phyloP scores from a whole-genome alignment of 2,888 invertebrate species.

The Villa cingulata region DNA sequence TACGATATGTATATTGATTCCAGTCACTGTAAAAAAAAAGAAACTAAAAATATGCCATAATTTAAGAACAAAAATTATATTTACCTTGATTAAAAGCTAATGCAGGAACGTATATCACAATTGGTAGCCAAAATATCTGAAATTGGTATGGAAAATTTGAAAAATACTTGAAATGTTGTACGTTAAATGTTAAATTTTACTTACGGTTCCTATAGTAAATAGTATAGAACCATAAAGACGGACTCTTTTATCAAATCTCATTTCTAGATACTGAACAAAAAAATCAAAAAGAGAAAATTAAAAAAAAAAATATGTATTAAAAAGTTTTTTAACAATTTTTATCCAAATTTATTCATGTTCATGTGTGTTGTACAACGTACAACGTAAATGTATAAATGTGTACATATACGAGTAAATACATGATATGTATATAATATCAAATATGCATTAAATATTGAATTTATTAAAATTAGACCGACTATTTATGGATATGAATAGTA shows the following conservation, averaged over 20 bases:
- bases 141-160: no score
- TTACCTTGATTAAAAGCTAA: conserved; percentile 68
- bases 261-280: conserved; percentile 52
- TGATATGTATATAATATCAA: no score
- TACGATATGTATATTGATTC: conserved; percentile 64
- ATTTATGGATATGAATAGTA: no score
- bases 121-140: conserved; percentile 30
- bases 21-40: conserved; percentile 32
- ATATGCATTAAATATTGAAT: no score
- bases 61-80: not conserved
- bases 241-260: conserved; percentile 53
- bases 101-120: conserved; percentile 56
- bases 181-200: conserved; percentile 28
- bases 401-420: no score
- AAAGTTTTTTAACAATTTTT: no score
- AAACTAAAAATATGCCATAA: not conserved
- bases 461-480: no score
- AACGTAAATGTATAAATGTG: no score
- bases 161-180: no score
- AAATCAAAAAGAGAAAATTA: not conserved
- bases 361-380: no score
- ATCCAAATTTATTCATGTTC: no score
- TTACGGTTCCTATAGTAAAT: conserved; percentile 55
- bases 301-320: not conserved
- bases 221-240: conserved; percentile 56